A percentile compares a stretch with the other conserved stretches of the same genome.
Evolutionary conservation across 2,888 invertebrate genomes (phyloP).

Genomic region (Leptinotarsa juncta): DNA sequence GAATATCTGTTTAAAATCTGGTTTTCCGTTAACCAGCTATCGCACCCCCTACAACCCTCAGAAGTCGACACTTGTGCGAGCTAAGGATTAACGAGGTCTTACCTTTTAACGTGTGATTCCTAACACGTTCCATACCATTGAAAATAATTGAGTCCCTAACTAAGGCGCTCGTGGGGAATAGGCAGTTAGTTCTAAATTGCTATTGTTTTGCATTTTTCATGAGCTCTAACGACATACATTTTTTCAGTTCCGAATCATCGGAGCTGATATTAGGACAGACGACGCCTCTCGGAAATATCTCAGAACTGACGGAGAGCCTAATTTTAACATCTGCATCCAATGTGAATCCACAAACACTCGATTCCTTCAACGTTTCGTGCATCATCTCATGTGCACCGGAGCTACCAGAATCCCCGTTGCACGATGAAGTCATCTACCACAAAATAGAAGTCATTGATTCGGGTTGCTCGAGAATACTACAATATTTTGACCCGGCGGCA

Average conservation of each 20-base stretch:
- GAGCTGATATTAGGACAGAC: constrained; percentile 35
- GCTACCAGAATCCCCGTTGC: constrained; percentile 76
- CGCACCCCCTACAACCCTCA: too few species aligned
- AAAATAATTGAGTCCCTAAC: too few species aligned
- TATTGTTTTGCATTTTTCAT: too few species aligned
- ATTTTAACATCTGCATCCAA: constrained; percentile 86
- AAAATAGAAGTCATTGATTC: constrained; percentile 81
- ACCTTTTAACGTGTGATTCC: too few species aligned
- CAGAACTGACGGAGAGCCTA: constrained; percentile 79
- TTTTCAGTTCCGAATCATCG: constrained; percentile 38
- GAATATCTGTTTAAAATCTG: too few species aligned
- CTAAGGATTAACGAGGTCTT: too few species aligned
- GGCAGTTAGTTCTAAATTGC: too few species aligned
- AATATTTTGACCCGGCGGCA: constrained; percentile 81
- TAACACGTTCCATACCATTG: too few species aligned
- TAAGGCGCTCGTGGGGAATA: too few species aligned
- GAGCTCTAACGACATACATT: not conserved
- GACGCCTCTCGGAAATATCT: constrained; percentile 63
- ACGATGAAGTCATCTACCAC: constrained; percentile 70
- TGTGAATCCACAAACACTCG: constrained; percentile 75
- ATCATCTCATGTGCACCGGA: constrained; percentile 88
- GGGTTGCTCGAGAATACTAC: constrained; percentile 77
- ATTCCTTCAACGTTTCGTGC: constrained; percentile 77
- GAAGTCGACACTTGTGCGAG: too few species aligned
- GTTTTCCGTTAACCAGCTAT: too few species aligned